Conservation (phyloP, 1,140 invertebrate genomes). For the Scaptomyza pallida region DNA sequence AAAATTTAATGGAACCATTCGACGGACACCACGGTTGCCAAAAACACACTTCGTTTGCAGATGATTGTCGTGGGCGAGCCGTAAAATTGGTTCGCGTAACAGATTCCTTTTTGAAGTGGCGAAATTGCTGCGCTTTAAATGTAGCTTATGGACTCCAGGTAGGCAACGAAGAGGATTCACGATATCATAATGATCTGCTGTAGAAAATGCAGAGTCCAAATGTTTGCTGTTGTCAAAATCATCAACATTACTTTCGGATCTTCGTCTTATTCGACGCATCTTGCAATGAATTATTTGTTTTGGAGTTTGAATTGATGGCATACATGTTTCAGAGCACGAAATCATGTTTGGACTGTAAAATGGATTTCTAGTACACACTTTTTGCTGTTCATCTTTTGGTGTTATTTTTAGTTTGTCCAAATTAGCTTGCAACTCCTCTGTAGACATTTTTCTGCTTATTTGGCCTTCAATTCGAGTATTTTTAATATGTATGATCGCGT, state of each 20-base stretch:
- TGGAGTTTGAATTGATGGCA: conserved; percentile 2
- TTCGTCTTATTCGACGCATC: conserved; percentile 54
- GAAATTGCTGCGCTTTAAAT: conserved; percentile 40
- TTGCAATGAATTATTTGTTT: conserved; percentile 27
- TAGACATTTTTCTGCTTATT: conserved; percentile 42
- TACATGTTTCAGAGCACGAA: not conserved
- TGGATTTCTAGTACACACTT: conserved; percentile 51
- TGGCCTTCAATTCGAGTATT: not conserved
- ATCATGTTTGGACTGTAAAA: conserved; percentile 30
- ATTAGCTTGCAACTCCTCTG: conserved; percentile 83
- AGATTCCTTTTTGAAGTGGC: conserved; percentile 37
- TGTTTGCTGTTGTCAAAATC: conserved; percentile 12
- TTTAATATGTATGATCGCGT: not conserved
- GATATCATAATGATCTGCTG: conserved; percentile 25
- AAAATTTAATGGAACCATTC: conserved; percentile 14
- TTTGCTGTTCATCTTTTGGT: conserved; percentile 50
- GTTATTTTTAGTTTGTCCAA: conserved; percentile 85
- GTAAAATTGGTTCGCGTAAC: conserved; percentile 61
- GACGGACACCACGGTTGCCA: conserved; percentile 17
- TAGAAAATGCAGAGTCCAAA: not conserved
- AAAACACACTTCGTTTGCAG: conserved; percentile 45
- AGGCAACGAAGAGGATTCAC: conserved; percentile 43
- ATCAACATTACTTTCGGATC: conserved; percentile 66
- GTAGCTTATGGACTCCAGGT: conserved; percentile 50
- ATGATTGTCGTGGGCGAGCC: conserved; percentile 48